These are phyloP conservation scores for Chinchilla lanigera DNA, from an alignment of 2,113 vertebrate species.

Conservation along the genomic window DNA sequence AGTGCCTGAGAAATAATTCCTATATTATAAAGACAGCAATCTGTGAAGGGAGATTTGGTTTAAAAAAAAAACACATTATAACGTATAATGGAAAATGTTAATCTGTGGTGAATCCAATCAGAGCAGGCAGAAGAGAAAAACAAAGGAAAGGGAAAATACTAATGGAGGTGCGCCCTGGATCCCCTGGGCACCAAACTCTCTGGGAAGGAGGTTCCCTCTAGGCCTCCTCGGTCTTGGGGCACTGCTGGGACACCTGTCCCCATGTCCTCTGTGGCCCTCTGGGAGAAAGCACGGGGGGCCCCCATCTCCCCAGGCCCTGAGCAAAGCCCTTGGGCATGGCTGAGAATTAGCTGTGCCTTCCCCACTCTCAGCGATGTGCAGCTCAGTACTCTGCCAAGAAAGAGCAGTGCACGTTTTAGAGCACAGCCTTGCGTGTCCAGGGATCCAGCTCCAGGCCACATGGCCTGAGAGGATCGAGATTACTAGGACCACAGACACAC, in stretches of 20 bases:
- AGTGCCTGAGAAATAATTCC: constrained; percentile 83
- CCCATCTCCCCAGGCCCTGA: not conserved
- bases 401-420: no score
- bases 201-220: not conserved
- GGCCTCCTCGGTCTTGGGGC: not conserved
- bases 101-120: constrained; percentile 74
- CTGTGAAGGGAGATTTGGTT: constrained; percentile 79
- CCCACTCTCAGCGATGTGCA: fast-evolving
- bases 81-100: constrained; percentile 76
- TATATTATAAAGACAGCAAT: constrained; percentile 79
- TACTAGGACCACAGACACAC: not conserved
- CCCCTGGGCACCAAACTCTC: not conserved
- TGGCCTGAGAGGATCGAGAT: not conserved
- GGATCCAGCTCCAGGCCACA: not conserved
- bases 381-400: not conserved
- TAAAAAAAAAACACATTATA: constrained; percentile 60
- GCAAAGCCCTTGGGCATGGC: not conserved
- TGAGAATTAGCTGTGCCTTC: no score
- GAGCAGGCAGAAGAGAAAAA: constrained; percentile 32
- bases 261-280: fast-evolving
- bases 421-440: not conserved
- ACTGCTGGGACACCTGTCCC: not conserved
- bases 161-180: not conserved
- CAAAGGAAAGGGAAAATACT: not conserved
- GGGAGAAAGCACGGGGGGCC: not conserved